These are phyloP conservation scores for Proterorhinus semilunaris DNA, from an alignment of 2,113 vertebrate genomes.

Conservation along the genomic window DNA sequence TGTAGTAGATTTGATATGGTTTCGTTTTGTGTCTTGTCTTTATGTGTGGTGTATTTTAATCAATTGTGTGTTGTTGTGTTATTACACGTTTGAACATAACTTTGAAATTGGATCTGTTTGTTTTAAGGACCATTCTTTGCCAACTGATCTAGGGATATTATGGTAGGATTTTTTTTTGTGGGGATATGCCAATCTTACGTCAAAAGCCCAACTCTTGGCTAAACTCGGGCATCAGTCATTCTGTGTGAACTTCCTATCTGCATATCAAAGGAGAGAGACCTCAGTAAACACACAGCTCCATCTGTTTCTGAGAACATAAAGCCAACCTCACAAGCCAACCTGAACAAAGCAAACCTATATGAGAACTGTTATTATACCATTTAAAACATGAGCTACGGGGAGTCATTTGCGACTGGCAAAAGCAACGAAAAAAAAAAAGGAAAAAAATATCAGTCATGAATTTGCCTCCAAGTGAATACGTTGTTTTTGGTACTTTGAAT, in stretches of 20 bases:
- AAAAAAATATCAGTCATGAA: background rate
- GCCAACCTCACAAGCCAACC: constrained; percentile 22
- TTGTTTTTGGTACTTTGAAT: background rate
- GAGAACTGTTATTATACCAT: constrained; percentile 18
- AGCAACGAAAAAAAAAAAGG: too few relatives aligned
- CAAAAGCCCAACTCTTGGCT: constrained; percentile 42
- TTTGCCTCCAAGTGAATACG: background rate
- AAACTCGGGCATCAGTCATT: constrained; percentile 74
- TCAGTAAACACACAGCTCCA: constrained; percentile 80
- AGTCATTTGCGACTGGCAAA: background rate
- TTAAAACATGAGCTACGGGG: constrained; percentile 5
- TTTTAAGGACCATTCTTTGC: too few relatives aligned
- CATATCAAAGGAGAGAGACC: constrained; percentile 81
- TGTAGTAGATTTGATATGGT: too few relatives aligned
- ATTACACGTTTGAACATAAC: too few relatives aligned
- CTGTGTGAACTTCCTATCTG: constrained; percentile 81
- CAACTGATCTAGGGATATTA: too few relatives aligned
- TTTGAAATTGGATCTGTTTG: too few relatives aligned
- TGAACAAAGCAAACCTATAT: constrained; percentile 43
- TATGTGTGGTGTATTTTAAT: too few relatives aligned
- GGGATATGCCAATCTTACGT: constrained; percentile 33
- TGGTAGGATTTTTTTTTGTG: background rate
- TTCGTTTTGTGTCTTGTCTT: too few relatives aligned
- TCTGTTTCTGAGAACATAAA: constrained; percentile 66
- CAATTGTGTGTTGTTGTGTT: too few relatives aligned